Base-by-base conservation (phyloP, 2,113 vertebrate genomes). In the Brachypteracias leptosomus region DNA sequence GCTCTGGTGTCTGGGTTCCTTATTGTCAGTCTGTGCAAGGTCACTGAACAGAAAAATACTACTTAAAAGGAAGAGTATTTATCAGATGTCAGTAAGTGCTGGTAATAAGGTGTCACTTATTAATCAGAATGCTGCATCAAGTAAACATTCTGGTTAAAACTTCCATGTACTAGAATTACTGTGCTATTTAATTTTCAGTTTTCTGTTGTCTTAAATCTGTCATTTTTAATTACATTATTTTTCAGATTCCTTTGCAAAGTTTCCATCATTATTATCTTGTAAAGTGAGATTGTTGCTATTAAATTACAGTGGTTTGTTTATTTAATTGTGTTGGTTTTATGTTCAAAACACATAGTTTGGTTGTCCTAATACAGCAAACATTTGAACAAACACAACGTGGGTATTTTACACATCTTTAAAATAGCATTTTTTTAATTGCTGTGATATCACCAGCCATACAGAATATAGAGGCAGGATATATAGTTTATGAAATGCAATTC, bases 271-370 rank as follows among this genome's bases (percentile, higher is more conserved):
- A 71, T 36, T 93, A 55, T 90, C 63, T 87, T 96, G 94, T 97
- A 93, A 96, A 95, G 86, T 86, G 92, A 94, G 92, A 91, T 87
- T 82, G 67, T 93, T 95, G 80, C 89, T 93, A 96, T 94, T 97
- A 97, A 96, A 96, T 80, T 86, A 83, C 86, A 88, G 94, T 94
- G 68, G 26, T 77, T 94, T 93, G 79, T 95, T 96, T 95, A 89
- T 92, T 94, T 95, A 86, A 54, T 68, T 58, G 92, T 92, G 72
- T 90, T 90, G 42, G 80, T 2, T 95, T 92, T 94, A 42, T 92
- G 88, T 90, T 84, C 40, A 62, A 33, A 89, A 62, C 28, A 52
- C 26, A 33, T 47, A 14, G 17, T 80, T 82, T 73, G 71, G 59
- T 42, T 40, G 21, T 65, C 72, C 42, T 62, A 66, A 49, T 77